Conservation (phyloP, 2,888 invertebrate genomes). For the Pantelozetes paolii region DNA sequence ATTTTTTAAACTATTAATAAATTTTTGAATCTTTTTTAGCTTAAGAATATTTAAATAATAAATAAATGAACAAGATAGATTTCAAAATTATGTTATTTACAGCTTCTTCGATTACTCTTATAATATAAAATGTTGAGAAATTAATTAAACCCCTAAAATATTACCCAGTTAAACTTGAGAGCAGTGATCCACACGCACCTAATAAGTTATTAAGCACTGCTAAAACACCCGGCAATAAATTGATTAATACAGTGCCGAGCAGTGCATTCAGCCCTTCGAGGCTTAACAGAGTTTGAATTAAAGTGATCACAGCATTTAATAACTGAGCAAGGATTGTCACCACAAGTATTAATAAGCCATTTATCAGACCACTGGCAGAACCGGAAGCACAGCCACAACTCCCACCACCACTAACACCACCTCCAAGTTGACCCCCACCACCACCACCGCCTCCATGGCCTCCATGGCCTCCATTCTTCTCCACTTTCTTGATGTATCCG, state of each 20-base stretch:
- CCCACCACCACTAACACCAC: neutral
- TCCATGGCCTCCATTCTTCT: neutral
- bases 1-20: no score
- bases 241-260: neutral
- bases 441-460: neutral
- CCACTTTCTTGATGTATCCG: neutral
- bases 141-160: no score
- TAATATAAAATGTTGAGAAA: no score
- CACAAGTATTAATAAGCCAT: neutral
- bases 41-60: no score
- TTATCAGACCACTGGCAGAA: neutral
- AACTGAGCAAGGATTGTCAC: neutral
- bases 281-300: neutral
- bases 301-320: slow-evolving; percentile 4
- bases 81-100: no score
- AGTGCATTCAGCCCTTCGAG: neutral
- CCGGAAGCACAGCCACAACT: no score
- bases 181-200: neutral
- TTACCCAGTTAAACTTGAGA: neutral
- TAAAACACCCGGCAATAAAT: neutral
- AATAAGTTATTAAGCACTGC: neutral
- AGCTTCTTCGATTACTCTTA: no score
- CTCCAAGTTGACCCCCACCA: neutral
- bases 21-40: no score
- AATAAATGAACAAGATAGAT: no score